phyloP scores from a whole-genome alignment of 2,113 vertebrate genomes.

The Galeopterus variegatus region DNA sequence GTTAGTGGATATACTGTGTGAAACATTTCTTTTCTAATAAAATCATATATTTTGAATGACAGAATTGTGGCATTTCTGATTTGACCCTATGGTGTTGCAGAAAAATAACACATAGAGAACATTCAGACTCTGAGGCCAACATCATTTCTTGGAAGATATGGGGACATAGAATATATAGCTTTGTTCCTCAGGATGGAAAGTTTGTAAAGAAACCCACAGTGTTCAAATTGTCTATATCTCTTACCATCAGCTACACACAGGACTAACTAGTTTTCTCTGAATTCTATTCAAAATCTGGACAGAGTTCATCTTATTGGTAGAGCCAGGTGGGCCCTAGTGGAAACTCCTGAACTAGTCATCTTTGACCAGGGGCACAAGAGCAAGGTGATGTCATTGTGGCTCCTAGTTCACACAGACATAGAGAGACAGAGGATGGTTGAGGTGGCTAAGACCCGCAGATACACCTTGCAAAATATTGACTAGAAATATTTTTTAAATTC shows the following conservation, averaged over 20 bases:
- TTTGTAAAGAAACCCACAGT: not conserved
- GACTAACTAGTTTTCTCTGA: not conserved
- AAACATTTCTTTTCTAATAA: constrained; percentile 8
- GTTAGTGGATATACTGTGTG: not conserved
- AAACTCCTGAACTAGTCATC: not conserved
- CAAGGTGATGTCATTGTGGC: accelerated
- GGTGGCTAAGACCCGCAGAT: not conserved
- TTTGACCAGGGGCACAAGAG: not conserved
- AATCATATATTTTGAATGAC: not conserved
- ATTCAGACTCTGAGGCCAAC: not conserved
- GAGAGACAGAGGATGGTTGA: not conserved
- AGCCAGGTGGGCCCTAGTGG: not conserved
- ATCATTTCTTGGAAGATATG: not conserved
- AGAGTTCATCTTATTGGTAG: not conserved
- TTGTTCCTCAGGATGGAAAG: not conserved
- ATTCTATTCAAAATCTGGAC: not conserved
- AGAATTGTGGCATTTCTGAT: not conserved
- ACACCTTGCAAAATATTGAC: not conserved
- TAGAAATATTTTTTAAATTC: not conserved
- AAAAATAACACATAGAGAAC: not conserved
- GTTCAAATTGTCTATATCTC: not conserved
- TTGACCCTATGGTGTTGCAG: not conserved
- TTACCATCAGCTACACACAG: not conserved
- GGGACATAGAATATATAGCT: not conserved
- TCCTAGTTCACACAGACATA: not conserved